phyloP scores from a whole-genome alignment of 1,140 invertebrate genomes.

The Neomicropteryx cornuta region DNA sequence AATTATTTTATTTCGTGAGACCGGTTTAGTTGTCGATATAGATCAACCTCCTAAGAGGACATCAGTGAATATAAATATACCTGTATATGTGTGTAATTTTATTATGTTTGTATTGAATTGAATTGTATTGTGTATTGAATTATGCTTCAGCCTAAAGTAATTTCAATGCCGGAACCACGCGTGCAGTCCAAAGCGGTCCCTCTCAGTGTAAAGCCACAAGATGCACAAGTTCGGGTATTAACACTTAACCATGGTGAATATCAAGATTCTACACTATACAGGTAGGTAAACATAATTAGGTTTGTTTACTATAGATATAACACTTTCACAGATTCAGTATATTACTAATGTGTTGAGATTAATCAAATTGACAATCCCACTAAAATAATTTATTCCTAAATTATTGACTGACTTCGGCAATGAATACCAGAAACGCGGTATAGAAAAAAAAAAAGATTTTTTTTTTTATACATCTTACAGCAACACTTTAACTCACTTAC shows the following conservation, averaged over 20 bases:
- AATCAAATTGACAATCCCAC: not conserved
- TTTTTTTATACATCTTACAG: no score
- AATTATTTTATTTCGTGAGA: no score
- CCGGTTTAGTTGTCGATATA: no score
- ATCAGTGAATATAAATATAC: no score
- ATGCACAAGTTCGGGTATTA: conserved; percentile 48
- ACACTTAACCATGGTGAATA: conserved; percentile 65
- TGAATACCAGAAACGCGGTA: not conserved
- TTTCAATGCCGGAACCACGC: not conserved
- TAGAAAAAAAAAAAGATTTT: conserved; percentile 4
- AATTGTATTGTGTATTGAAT: no score
- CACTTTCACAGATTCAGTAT: conserved; percentile 1
- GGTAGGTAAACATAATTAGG: conserved; percentile 36
- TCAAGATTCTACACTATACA: conserved; percentile 59
- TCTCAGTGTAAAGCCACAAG: not conserved
- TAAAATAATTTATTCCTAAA: not conserved
- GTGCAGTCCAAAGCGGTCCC: not conserved
- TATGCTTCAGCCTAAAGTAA: no score
- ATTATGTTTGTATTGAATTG: no score
- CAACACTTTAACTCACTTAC: no score
- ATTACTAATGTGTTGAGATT: not conserved
- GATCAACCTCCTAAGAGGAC: no score
- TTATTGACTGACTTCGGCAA: conserved; percentile 1
- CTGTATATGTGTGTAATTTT: no score
- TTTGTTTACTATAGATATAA: conserved; percentile 32